Conservation (phyloP, 2,888 invertebrate species). For the Hedya salicella region DNA sequence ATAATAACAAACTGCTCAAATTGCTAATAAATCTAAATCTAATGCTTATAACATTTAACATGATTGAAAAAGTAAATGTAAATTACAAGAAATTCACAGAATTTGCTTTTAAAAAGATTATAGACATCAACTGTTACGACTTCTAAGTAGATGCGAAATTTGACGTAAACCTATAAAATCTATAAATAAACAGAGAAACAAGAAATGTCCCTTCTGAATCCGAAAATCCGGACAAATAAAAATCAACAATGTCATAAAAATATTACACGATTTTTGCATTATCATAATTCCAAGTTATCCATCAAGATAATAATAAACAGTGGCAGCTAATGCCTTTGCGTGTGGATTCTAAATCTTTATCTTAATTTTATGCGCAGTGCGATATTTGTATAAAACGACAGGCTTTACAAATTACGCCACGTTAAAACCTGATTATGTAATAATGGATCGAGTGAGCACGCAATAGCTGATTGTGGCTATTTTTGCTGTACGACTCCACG, state of each 20-base stretch:
- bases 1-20: too few relatives aligned
- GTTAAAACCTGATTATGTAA: slow-evolving; percentile 32
- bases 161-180: too few relatives aligned
- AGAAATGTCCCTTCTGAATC: too few relatives aligned
- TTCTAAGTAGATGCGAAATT: too few relatives aligned
- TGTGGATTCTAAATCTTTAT: slow-evolving; percentile 22
- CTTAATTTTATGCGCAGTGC: slow-evolving; percentile 32
- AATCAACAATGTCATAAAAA: background rate
- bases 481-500: background rate
- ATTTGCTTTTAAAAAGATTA: too few relatives aligned
- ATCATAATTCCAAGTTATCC: background rate
- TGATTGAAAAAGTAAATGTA: too few relatives aligned
- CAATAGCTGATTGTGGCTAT: slow-evolving; percentile 20
- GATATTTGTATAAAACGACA: slow-evolving; percentile 34
- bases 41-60: too few relatives aligned
- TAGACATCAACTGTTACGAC: too few relatives aligned
- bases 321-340: slow-evolving; percentile 15
- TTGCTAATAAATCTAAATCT: too few relatives aligned
- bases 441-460: slow-evolving; percentile 31
- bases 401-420: slow-evolving; percentile 35
- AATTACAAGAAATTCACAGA: too few relatives aligned
- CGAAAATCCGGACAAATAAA: too few relatives aligned
- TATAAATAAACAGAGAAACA: too few relatives aligned
- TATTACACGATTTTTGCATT: background rate
- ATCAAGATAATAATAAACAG: slow-evolving; percentile 24